Percentiles rank a stretch among this genome's conserved stretches.
phyloP scores from a whole-genome alignment of 2,888 invertebrate genomes.

The Cylindroiulus punctatus region DNA sequence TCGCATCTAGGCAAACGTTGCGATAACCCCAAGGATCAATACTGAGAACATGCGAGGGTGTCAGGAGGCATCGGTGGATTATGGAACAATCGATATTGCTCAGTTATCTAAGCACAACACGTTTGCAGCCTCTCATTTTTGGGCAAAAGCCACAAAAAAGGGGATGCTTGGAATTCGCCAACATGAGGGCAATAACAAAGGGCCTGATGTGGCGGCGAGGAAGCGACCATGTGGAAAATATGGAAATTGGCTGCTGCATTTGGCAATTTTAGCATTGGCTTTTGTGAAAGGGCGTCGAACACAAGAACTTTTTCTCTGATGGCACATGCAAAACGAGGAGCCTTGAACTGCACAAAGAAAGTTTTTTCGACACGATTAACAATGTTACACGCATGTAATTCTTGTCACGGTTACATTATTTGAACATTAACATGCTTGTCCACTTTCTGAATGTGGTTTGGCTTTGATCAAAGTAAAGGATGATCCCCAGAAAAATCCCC shows the following conservation, averaged over 20 bases:
- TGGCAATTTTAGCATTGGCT: neutral
- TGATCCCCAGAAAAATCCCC: too few relatives aligned
- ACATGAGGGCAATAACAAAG: slow-evolving; percentile 13
- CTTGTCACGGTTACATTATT: too few relatives aligned
- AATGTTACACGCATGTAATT: too few relatives aligned
- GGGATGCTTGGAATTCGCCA: neutral
- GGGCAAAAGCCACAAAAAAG: neutral
- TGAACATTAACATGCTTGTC: too few relatives aligned
- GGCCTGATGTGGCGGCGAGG: neutral
- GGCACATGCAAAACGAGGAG: neutral
- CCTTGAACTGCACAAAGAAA: too few relatives aligned
- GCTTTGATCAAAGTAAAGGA: too few relatives aligned
- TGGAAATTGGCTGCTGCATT: neutral
- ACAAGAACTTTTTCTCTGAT: neutral
- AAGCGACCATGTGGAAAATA: slow-evolving; percentile 24
- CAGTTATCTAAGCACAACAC: slow-evolving; percentile 32
- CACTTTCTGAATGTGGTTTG: too few relatives aligned
- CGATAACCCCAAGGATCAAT: neutral
- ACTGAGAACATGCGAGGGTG: neutral
- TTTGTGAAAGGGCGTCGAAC: neutral
- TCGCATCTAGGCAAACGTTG: neutral
- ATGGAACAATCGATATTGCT: slow-evolving; percentile 26
- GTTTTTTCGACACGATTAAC: too few relatives aligned
- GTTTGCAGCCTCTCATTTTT: slow-evolving; percentile 25
- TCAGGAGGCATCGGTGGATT: neutral